Percentiles rank a stretch among this genome's conserved stretches.
These are phyloP conservation scores for Eilema caniola DNA, from an alignment of 2,888 invertebrate genomes.

Conservation along the genomic window DNA sequence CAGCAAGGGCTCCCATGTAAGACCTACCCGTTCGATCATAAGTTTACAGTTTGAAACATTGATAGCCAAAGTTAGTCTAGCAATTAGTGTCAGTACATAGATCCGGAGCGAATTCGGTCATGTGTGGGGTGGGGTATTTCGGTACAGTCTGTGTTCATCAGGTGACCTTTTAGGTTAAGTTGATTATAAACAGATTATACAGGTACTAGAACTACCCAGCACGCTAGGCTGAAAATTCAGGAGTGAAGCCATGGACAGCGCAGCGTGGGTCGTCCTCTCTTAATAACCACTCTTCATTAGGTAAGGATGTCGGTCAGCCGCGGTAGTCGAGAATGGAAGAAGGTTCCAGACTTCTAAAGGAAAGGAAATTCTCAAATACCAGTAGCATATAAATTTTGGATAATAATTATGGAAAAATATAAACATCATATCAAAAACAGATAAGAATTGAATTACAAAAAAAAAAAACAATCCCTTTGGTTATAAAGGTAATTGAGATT, in stretches of 20 bases:
- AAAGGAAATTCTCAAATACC: background rate
- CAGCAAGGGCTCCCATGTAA: background rate
- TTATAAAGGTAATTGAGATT: slow-evolving; percentile 30
- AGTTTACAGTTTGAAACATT: slow-evolving; percentile 2
- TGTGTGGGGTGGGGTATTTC: background rate
- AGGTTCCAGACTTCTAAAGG: background rate
- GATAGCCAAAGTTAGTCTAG: background rate
- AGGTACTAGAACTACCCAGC: background rate
- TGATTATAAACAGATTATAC: background rate
- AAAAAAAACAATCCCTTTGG: slow-evolving; percentile 31
- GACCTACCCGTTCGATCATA: background rate
- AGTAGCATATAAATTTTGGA: background rate
- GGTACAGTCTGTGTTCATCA: background rate
- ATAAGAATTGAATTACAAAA: slow-evolving; percentile 35
- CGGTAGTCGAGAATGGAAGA: too few species aligned
- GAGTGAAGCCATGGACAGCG: background rate
- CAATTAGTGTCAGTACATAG: background rate
- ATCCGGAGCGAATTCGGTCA: background rate
- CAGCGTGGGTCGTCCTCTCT: background rate
- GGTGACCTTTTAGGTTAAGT: background rate
- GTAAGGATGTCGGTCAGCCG: background rate
- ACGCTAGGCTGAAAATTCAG: background rate
- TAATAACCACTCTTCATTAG: background rate
- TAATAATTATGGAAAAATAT: slow-evolving; percentile 12
- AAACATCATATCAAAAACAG: too few species aligned